These are phyloP conservation scores for Sebastes nivosus DNA, from an alignment of 2,797 vertebrate species.

Conservation along the genomic window DNA sequence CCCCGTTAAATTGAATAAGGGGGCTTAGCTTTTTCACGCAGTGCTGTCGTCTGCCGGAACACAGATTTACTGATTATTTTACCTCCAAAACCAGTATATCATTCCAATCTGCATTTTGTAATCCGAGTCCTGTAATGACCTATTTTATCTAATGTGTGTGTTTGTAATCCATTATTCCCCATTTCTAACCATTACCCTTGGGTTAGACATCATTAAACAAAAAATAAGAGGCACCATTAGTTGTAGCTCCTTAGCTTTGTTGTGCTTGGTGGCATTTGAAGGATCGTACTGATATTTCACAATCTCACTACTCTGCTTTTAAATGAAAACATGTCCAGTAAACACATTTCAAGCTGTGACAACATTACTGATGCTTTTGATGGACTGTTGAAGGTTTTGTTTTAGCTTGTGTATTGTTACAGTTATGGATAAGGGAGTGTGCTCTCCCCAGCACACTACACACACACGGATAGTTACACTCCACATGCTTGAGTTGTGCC, in stretches of 20 bases:
- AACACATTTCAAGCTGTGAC: slow-evolving; percentile 41
- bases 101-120: neutral
- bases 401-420: slow-evolving; percentile 7
- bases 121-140: neutral
- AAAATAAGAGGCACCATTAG: slow-evolving; percentile 1
- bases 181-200: slow-evolving; percentile 14
- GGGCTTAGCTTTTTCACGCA: neutral
- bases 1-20: neutral
- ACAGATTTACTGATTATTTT: neutral
- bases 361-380: slow-evolving; percentile 36
- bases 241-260: slow-evolving; percentile 9
- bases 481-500: slow-evolving; percentile 67
- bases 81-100: neutral
- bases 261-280: slow-evolving; percentile 9
- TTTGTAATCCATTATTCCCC: neutral
- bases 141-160: neutral
- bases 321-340: slow-evolving; percentile 31
- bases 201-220: slow-evolving; percentile 15
- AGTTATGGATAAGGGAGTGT: slow-evolving; percentile 17
- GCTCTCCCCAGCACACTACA: slow-evolving; percentile 3
- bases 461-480: slow-evolving; percentile 41
- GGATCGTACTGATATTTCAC: slow-evolving; percentile 8
- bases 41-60: neutral
- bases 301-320: slow-evolving; percentile 4
- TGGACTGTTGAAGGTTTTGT: slow-evolving; percentile 28